These are phyloP conservation scores for Halictus rubicundus DNA, from an alignment of 1,140 invertebrate species.

Conservation along the genomic window DNA sequence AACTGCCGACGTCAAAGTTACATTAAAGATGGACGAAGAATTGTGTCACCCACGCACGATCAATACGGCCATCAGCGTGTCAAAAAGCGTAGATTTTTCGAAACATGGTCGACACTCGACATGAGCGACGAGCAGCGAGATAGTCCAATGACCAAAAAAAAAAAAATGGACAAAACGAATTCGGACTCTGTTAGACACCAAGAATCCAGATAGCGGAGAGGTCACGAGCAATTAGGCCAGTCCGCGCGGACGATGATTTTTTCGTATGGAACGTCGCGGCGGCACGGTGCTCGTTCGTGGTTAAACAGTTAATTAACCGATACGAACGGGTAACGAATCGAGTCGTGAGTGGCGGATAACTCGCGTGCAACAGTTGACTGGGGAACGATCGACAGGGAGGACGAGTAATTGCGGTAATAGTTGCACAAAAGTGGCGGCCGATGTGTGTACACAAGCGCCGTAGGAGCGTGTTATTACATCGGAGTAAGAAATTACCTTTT, in stretches of 20 bases:
- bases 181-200: not conserved
- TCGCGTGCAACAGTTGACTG: slow-evolving; percentile 40
- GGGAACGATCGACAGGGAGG: slow-evolving; percentile 8
- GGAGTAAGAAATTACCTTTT: slow-evolving; percentile 43
- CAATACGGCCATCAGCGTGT: no score
- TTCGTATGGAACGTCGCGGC: not conserved
- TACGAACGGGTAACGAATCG: not conserved
- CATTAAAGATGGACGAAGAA: no score
- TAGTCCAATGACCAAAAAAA: not conserved
- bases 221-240: not conserved
- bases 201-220: not conserved
- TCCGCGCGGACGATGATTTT: not conserved
- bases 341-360: slow-evolving; percentile 7
- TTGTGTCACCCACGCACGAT: no score
- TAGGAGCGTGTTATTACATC: slow-evolving; percentile 33
- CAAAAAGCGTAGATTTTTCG: no score
- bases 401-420: slow-evolving; percentile 39
- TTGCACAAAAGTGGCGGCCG: slow-evolving; percentile 40
- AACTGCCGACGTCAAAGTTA: no score
- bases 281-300: not conserved
- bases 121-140: no score
- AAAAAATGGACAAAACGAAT: not conserved
- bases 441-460: slow-evolving; percentile 25
- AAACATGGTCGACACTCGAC: no score
- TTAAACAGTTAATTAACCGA: slow-evolving; percentile 17